phyloP scores from a whole-genome alignment of 2,797 vertebrate genomes.

The Gadopsis marmoratus region DNA sequence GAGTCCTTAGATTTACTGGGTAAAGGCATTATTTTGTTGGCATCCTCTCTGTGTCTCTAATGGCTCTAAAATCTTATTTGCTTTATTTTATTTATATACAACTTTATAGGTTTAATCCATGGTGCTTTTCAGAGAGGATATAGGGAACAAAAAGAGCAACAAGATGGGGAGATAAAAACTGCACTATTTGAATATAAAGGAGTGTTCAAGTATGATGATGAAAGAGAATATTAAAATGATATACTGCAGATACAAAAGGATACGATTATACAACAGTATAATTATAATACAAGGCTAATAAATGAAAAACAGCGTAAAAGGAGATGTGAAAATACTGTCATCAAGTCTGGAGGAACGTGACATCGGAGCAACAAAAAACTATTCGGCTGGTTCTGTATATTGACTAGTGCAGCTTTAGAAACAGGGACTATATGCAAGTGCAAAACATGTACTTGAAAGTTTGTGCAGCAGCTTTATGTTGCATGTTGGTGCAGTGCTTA shows the following conservation, averaged over 20 bases:
- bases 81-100: not conserved
- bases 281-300: not conserved
- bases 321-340: not conserved
- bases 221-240: not conserved
- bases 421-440: not conserved
- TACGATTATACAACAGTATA: not conserved
- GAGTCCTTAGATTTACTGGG: not conserved
- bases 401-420: slow-evolving; percentile 7
- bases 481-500: not conserved
- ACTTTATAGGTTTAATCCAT: not conserved
- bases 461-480: not conserved
- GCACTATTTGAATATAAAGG: not conserved
- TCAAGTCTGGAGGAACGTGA: not conserved
- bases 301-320: not conserved
- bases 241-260: not conserved
- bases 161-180: not conserved
- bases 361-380: not conserved
- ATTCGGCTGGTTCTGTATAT: not conserved
- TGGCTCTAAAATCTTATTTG: not conserved
- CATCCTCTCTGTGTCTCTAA: not conserved
- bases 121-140: not conserved
- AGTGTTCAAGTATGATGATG: slow-evolving; percentile 1
- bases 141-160: not conserved
- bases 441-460: not conserved
- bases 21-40: not conserved